Base-by-base conservation (phyloP, 1,140 invertebrate genomes). In the Brachionus asplanchnoidis region DNA sequence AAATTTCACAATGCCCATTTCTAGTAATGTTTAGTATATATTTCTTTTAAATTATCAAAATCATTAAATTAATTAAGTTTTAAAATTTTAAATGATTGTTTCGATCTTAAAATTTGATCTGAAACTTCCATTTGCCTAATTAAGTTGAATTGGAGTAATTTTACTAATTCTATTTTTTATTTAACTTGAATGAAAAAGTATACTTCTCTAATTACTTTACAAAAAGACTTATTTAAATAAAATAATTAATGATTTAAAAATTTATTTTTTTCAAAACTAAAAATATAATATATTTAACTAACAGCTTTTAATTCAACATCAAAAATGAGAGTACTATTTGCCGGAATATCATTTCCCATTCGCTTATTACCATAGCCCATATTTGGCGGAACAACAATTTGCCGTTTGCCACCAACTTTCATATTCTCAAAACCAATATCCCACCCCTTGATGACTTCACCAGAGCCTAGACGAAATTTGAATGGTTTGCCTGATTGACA, bases 381-480 rank as follows among this genome's bases (percentile, higher is more conserved):
- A 32, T 92, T 90, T 80, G 95, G 92, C 83, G 96, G 96, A 88
- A 95, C 93, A 6, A 92, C 92, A 66, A 98, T 92, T 86, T 92
- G 92, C 87, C 96, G 92, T 89, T 95, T 97, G 78, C 95, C 95
- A 36, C 95, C 96, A 87, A 97, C 93, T 91, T 95, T 96, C 89
- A 90, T 90, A 85, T 95, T 95, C 86, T 88, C 88, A 7, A 97
- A 89, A 40, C 95, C 96, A 77, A 94, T 88, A 88, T 97, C 95
- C 95, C 95, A 97, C 32, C 95, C 96, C 77, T 87, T 88, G 36
- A 89, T 89, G 0, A 89, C 82, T 70, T 84, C 65, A 50, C 82
- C 82, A 32, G 82, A 26, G 12, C 82, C 82, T 36, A 84, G 65
- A 32, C 68, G 42, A 20, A 84, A 84, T 53, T 68, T 68, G 60